These are phyloP conservation scores for Brachionus rubens DNA, from an alignment of 1,140 invertebrate genomes.

Conservation along the genomic window DNA sequence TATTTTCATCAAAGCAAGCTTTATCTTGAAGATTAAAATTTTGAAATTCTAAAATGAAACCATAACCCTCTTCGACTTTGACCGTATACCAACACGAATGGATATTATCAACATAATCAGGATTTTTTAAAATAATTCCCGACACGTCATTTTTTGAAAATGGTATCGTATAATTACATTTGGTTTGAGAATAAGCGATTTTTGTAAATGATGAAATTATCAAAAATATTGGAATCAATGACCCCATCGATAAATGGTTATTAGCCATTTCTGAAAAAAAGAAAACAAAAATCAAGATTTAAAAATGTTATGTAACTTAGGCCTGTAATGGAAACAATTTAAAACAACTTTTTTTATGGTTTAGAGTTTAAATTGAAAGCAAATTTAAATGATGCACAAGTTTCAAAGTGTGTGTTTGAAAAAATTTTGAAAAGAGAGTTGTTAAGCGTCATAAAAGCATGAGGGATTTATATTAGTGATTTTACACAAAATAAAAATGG, in stretches of 20 bases:
- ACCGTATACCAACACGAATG: slow-evolving; percentile 21
- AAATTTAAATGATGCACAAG: too few relatives aligned
- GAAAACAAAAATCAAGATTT: neutral
- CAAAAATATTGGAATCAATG: neutral
- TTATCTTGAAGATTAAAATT: slow-evolving; percentile 16
- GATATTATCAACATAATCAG: neutral
- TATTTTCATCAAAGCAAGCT: slow-evolving; percentile 19
- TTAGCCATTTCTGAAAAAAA: slow-evolving; percentile 14
- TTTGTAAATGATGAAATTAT: neutral
- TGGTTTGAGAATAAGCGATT: neutral
- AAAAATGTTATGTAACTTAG: too few relatives aligned
- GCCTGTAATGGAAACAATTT: too few relatives aligned
- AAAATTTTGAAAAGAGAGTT: too few relatives aligned
- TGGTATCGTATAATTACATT: slow-evolving; percentile 18
- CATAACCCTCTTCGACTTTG: slow-evolving; percentile 18
- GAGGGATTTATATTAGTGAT: too few relatives aligned
- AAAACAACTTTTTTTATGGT: too few relatives aligned
- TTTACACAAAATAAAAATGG: too few relatives aligned
- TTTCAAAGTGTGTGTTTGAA: too few relatives aligned
- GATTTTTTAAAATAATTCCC: slow-evolving; percentile 25
- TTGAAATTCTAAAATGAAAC: slow-evolving; percentile 23
- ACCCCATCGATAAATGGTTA: neutral
- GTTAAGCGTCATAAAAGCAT: too few relatives aligned
- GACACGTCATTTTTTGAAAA: neutral
- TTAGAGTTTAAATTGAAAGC: too few relatives aligned